Conservation (phyloP, 2,113 vertebrate species). For the Gadus chalcogrammus region DNA sequence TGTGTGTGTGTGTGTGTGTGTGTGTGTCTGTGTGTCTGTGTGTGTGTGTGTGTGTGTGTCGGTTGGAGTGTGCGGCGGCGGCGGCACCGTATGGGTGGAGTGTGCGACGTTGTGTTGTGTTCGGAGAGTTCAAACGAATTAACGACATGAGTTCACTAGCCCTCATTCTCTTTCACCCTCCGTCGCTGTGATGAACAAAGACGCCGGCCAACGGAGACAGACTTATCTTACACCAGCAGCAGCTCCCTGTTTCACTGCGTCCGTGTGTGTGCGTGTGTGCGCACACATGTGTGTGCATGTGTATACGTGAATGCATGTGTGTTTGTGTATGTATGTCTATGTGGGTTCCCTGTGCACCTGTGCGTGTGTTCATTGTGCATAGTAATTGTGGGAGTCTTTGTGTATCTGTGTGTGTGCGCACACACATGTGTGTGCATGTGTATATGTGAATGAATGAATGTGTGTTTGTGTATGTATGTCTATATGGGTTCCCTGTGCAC, state of each 20-base stretch:
- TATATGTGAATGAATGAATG: too few relatives aligned
- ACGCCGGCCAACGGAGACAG: constrained; percentile 51
- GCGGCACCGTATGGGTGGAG: background rate
- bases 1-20: too few relatives aligned
- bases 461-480: too few relatives aligned
- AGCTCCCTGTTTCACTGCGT: constrained; percentile 19
- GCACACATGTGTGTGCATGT: background rate
- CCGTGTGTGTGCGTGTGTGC: constrained; percentile 4
- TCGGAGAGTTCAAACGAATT: constrained; percentile 59
- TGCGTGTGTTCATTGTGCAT: background rate
- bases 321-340: background rate
- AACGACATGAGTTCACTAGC: constrained; percentile 51
- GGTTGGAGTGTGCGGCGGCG: background rate
- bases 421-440: background rate
- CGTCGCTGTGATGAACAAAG: constrained; percentile 52
- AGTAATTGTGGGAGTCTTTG: too few relatives aligned
- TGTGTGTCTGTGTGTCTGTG: too few relatives aligned
- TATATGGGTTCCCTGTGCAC: too few relatives aligned
- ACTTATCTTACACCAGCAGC: constrained; percentile 67
- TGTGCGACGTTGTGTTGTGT: constrained; percentile 10
- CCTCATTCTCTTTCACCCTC: constrained; percentile 40
- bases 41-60: background rate
- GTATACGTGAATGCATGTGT: constrained; percentile 2
- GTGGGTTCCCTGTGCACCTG: background rate
- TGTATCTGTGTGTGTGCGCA: too few relatives aligned